These are phyloP conservation scores for Drosophila eugracilis DNA, from an alignment of 1,140 invertebrate genomes.

Conservation along the genomic window DNA sequence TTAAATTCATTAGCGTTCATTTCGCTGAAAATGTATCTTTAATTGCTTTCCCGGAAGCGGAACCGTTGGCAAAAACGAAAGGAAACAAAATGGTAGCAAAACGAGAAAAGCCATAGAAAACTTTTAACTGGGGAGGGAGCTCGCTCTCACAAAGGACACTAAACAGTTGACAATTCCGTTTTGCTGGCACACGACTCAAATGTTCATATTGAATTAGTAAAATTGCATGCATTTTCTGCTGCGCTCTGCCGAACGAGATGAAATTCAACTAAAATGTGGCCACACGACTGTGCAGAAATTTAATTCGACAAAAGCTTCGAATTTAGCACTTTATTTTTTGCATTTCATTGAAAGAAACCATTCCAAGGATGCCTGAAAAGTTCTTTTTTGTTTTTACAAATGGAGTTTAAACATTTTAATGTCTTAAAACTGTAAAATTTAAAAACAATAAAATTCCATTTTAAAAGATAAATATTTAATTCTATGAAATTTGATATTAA, in stretches of 20 bases:
- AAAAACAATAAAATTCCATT: background rate
- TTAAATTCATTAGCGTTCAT: constrained; percentile 56
- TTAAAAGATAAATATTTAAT: background rate
- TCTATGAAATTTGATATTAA: background rate
- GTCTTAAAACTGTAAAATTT: too few relatives aligned
- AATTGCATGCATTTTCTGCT: constrained; percentile 38
- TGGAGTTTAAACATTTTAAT: background rate
- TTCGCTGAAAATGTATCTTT: constrained; percentile 52
- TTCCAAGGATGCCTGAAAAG: background rate
- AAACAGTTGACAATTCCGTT: constrained; percentile 48
- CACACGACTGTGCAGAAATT: constrained; percentile 1
- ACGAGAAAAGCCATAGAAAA: constrained; percentile 29
- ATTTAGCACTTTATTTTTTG: constrained; percentile 13
- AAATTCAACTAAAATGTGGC: constrained; percentile 26
- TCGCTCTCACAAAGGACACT: constrained; percentile 31
- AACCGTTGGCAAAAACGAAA: constrained; percentile 14
- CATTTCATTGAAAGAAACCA: background rate
- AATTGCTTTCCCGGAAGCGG: constrained; percentile 60
- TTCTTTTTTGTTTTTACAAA: background rate
- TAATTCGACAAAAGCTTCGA: constrained; percentile 14
- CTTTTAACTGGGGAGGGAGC: constrained; percentile 16
- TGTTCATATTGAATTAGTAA: constrained; percentile 52
- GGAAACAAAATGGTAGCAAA: constrained; percentile 8
- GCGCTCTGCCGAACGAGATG: constrained; percentile 31
- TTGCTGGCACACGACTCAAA: constrained; percentile 22